Conservation (phyloP, 2,113 vertebrate species). For the Gyps fulvus region DNA sequence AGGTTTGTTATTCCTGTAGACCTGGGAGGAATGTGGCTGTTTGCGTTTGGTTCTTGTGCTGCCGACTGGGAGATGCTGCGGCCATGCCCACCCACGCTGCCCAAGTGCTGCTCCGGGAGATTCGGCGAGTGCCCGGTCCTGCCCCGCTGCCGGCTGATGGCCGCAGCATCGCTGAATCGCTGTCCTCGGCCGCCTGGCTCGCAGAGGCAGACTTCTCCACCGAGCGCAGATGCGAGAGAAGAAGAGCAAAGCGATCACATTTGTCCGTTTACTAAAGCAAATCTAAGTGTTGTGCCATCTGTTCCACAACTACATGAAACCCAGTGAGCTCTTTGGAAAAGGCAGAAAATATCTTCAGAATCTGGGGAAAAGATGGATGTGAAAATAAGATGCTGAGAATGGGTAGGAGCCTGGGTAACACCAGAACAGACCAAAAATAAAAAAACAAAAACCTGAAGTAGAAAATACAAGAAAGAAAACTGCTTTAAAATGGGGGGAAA, state of each 20-base stretch:
- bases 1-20: neutral
- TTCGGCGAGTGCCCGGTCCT: rapidly evolving
- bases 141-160: neutral
- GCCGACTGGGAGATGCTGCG: neutral
- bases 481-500: neutral
- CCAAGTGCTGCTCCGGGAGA: neutral
- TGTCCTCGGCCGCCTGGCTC: neutral
- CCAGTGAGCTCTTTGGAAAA: neutral
- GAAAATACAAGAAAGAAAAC: neutral
- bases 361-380: neutral
- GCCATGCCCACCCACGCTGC: neutral
- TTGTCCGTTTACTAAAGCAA: neutral
- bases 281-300: conserved; percentile 8
- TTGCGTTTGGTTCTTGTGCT: neutral
- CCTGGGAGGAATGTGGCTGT: neutral
- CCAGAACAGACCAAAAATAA: neutral
- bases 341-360: neutral
- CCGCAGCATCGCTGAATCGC: neutral
- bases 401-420: neutral
- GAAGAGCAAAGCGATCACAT: neutral
- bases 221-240: neutral
- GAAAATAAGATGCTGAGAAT: conserved; percentile 3
- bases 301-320: neutral
- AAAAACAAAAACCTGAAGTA: neutral
- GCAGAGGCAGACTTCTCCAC: neutral